These are phyloP conservation scores for Notolepis coatsorum DNA, from an alignment of 2,797 vertebrate species.

Conservation along the genomic window DNA sequence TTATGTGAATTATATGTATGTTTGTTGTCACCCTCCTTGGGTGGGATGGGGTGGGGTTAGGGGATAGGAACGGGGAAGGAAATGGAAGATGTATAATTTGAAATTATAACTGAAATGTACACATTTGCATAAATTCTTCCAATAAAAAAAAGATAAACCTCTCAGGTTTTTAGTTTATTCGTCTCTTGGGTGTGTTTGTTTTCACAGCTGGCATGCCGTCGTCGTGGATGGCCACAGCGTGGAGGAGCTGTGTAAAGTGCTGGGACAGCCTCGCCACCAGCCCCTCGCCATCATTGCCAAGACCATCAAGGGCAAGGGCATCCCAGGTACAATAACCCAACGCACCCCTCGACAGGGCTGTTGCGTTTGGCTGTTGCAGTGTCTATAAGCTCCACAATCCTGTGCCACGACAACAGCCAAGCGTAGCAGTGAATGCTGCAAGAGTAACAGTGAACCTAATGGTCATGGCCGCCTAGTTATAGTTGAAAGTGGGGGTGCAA, in stretches of 20 bases:
- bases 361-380: no score
- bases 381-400: no score
- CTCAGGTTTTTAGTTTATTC: no score
- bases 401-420: no score
- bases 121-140: no score
- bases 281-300: slow-evolving; percentile 92
- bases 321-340: slow-evolving; percentile 82
- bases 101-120: no score
- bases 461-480: background rate
- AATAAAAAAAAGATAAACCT: no score
- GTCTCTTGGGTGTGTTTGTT: slow-evolving; percentile 12
- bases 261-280: slow-evolving; percentile 89
- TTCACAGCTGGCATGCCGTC: slow-evolving; percentile 87
- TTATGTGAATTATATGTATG: background rate
- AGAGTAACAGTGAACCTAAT: background rate
- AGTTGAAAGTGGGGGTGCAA: no score
- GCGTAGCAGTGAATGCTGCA: no score
- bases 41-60: background rate
- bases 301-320: slow-evolving; percentile 92
- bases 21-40: no score
- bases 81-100: no score
- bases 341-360: background rate
- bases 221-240: slow-evolving; percentile 94
- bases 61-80: no score
- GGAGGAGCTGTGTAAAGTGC: slow-evolving; percentile 93